These are phyloP conservation scores for Morone saxatilis DNA, from an alignment of 2,113 vertebrate species.

Conservation along the genomic window DNA sequence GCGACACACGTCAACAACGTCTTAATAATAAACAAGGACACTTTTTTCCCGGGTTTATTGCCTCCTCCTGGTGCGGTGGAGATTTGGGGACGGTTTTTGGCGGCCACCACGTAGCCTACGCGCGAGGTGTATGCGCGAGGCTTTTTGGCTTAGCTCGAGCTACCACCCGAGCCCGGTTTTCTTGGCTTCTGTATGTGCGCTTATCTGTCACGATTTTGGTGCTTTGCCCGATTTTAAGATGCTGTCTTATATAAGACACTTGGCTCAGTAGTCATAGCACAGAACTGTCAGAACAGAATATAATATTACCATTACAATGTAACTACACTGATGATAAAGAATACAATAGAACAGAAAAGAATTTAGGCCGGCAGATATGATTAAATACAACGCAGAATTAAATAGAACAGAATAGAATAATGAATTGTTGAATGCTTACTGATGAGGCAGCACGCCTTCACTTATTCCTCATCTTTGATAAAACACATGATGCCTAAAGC, in stretches of 20 bases:
- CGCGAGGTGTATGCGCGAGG: conserved; percentile 6
- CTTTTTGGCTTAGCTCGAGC: conserved; percentile 24
- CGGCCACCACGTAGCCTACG: background rate
- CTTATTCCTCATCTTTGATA: conserved; percentile 8
- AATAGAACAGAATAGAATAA: too few relatives aligned
- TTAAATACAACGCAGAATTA: background rate
- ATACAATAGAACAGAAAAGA: background rate
- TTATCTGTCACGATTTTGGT: conserved; percentile 61
- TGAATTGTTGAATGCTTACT: background rate
- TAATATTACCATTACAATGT: background rate
- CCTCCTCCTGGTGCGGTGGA: conserved; percentile 4
- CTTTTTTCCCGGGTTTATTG: background rate
- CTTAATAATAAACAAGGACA: background rate
- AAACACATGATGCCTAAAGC: conserved; percentile 31
- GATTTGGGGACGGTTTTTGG: conserved; percentile 17
- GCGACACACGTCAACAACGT: background rate
- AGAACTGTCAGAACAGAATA: background rate
- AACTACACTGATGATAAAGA: background rate
- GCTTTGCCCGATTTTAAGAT: conserved; percentile 30
- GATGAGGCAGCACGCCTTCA: background rate
- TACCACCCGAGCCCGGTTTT: background rate
- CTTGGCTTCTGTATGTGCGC: conserved; percentile 10
- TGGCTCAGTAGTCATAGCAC: background rate
- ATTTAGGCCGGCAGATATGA: background rate
- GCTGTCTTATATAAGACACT: conserved; percentile 43